Percentiles rank a stretch among this genome's conserved stretches.
Evolutionary conservation across 2,113 vertebrate species (phyloP).

Genomic region (Sus scrofa): DNA sequence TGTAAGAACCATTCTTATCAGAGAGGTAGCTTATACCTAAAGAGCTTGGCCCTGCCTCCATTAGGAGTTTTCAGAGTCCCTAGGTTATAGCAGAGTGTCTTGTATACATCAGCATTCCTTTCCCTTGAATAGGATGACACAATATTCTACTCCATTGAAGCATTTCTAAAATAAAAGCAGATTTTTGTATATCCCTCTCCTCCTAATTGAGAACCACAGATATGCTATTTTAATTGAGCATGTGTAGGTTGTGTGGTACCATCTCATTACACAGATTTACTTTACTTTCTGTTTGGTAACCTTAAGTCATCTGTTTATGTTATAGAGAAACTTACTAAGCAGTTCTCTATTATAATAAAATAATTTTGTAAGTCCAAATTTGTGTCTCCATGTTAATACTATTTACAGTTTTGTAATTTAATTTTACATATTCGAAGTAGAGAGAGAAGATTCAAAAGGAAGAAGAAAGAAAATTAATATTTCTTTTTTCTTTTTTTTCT

Average conservation of each 20-base stretch:
- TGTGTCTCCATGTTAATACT: not conserved
- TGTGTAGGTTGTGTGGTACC: no score
- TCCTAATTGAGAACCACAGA: not conserved
- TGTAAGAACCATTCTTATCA: not conserved
- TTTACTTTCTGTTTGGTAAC: not conserved
- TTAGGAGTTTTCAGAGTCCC: not conserved
- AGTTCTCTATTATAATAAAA: not conserved
- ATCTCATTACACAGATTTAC: not conserved
- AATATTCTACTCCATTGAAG: not conserved
- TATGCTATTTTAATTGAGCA: not conserved
- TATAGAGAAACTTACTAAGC: not conserved
- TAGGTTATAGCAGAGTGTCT: not conserved
- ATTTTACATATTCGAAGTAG: not conserved
- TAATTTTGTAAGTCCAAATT: not conserved
- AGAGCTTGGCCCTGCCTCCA: not conserved
- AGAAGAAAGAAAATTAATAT: not conserved
- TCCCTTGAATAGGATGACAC: not conserved
- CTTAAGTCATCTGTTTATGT: not conserved
- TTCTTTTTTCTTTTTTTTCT: no score
- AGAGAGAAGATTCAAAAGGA: not conserved
- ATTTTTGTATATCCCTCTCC: not conserved
- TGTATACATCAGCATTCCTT: not conserved
- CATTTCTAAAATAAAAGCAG: not conserved
- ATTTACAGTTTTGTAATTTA: not conserved
- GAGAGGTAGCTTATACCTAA: not conserved